Percentiles rank a stretch among this genome's conserved stretches.
Conservation (phyloP, 2,888 invertebrate species). For the Nemapogon koenigi region DNA sequence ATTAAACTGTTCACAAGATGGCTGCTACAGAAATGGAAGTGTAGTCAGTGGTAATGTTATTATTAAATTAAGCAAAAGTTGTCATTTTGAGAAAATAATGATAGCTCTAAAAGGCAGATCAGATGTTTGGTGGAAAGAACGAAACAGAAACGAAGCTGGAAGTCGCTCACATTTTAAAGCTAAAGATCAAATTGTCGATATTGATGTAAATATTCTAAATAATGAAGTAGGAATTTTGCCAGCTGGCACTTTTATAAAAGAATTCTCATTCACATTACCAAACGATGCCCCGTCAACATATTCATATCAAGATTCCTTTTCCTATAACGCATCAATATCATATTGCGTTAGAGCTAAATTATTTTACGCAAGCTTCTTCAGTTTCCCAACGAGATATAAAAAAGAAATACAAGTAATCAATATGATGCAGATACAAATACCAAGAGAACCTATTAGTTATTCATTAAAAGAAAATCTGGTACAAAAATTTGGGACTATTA, state of each 20-base stretch:
- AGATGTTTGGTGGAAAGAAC: slow-evolving; percentile 4
- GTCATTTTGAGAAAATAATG: slow-evolving; percentile 3
- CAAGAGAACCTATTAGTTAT: slow-evolving; percentile 2
- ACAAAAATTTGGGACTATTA: slow-evolving; percentile 3
- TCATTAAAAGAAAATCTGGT: neutral
- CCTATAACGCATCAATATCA: neutral
- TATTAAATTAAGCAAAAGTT: neutral
- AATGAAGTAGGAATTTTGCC: neutral
- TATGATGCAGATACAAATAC: neutral
- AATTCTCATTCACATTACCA: slow-evolving; percentile 2
- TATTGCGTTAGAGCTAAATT: slow-evolving; percentile 3
- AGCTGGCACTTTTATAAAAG: neutral
- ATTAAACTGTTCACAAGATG: neutral
- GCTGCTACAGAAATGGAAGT: neutral
- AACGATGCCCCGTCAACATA: neutral
- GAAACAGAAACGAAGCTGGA: slow-evolving; percentile 4
- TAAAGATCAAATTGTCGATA: slow-evolving; percentile 5
- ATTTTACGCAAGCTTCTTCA: neutral
- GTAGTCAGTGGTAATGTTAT: slow-evolving; percentile 1
- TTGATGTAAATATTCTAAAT: slow-evolving; percentile 2
- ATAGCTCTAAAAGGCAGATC: slow-evolving; percentile 2
- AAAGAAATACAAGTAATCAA: neutral
- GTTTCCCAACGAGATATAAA: slow-evolving; percentile 1
- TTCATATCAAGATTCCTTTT: slow-evolving; percentile 1
- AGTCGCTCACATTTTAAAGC: slow-evolving; percentile 2